A percentile compares a stretch with the other conserved stretches of the same genome.
Conservation (phyloP, 2,113 vertebrate genomes). For the Sturnira hondurensis region DNA sequence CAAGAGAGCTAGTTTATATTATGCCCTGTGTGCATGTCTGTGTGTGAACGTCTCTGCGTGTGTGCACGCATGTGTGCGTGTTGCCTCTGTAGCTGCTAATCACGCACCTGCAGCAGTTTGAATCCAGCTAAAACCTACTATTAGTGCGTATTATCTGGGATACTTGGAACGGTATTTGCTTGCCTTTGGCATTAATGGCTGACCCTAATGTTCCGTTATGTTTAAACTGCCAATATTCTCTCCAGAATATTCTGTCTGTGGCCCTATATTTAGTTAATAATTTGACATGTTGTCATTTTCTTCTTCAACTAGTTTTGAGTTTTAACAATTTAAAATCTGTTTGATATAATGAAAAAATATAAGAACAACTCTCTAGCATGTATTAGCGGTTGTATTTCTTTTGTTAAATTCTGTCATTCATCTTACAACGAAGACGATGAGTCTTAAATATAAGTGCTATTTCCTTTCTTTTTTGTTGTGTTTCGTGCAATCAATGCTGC, state of each 20-base stretch:
- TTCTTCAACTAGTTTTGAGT: constrained; percentile 33
- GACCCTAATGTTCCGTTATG: background rate
- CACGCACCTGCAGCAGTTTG: background rate
- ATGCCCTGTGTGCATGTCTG: background rate
- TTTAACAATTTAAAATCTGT: constrained; percentile 54
- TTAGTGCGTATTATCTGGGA: background rate
- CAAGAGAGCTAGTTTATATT: background rate
- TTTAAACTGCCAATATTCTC: constrained; percentile 36
- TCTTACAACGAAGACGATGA: background rate
- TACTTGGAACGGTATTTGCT: background rate
- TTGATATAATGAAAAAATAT: constrained; percentile 13
- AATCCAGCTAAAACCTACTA: background rate
- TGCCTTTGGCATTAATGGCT: background rate
- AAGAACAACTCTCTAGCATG: background rate
- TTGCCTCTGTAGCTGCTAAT: background rate
- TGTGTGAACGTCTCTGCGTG: background rate
- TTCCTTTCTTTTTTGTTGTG: background rate
- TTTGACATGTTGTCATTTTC: constrained; percentile 29
- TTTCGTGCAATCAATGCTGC: background rate
- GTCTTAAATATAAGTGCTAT: background rate
- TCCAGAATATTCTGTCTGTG: background rate
- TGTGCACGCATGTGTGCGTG: background rate
- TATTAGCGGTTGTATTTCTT: background rate
- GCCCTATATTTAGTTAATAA: constrained; percentile 34
- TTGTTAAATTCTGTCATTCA: background rate